Evolutionary conservation across 2,113 vertebrate species (phyloP).

Genomic region (Myiozetetes cayanensis): DNA sequence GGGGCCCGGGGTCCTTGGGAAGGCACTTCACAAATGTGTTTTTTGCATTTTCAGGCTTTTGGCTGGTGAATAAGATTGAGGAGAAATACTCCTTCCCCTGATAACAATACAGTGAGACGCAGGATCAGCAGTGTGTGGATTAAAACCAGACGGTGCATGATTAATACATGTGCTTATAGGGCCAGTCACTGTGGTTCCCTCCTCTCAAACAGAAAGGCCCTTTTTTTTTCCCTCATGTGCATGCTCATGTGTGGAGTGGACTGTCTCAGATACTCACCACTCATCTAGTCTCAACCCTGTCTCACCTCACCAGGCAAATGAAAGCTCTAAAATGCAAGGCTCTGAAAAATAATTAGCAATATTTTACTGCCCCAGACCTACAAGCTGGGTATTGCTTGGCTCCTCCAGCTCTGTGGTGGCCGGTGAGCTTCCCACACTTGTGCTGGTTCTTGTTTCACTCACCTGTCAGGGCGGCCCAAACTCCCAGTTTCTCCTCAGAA

Average conservation of each 20-base stretch:
- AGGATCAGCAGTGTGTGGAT: constrained; percentile 79
- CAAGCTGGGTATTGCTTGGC: neutral
- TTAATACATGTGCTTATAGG: constrained; percentile 80
- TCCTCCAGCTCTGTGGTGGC: neutral
- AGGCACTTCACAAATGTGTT: constrained; percentile 78
- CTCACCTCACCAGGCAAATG: constrained; percentile 9
- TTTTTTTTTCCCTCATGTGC: constrained; percentile 22
- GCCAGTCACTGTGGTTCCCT: constrained; percentile 78
- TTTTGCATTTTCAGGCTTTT: constrained; percentile 82
- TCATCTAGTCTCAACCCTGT: constrained; percentile 17
- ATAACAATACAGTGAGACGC: constrained; percentile 81
- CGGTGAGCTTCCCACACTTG: neutral
- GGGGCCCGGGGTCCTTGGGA: constrained; percentile 69
- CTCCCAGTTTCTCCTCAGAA: neutral
- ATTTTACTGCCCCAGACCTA: neutral
- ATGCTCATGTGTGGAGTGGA: constrained; percentile 25
- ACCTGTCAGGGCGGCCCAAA: neutral
- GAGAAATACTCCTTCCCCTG: constrained; percentile 80
- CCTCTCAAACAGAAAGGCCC: constrained; percentile 70
- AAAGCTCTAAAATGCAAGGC: neutral
- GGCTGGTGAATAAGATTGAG: constrained; percentile 78
- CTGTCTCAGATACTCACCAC: constrained; percentile 33
- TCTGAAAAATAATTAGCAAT: neutral
- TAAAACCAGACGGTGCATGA: constrained; percentile 83
- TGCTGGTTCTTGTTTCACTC: neutral